phyloP scores from a whole-genome alignment of 2,888 invertebrate species.

The Eilema sororculum region DNA sequence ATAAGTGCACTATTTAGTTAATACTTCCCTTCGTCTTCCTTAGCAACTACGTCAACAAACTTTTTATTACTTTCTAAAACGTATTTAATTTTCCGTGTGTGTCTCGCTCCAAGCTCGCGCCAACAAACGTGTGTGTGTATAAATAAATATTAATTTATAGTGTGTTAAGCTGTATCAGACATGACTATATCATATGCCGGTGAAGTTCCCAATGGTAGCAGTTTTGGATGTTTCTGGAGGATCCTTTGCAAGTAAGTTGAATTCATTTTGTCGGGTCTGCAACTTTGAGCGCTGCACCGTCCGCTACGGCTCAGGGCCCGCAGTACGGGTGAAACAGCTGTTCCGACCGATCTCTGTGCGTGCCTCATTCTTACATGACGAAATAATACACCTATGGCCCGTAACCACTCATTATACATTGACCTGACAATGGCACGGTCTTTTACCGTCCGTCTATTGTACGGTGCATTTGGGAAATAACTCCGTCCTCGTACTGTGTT shows the following conservation, averaged over 20 bases:
- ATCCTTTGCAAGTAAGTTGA: constrained; percentile 93
- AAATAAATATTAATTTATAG: constrained; percentile 80
- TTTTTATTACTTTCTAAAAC: constrained; percentile 84
- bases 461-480: constrained; percentile 61
- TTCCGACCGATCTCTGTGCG: constrained; percentile 57
- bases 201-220: constrained; percentile 96
- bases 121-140: constrained; percentile 83
- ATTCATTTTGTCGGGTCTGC: constrained; percentile 51
- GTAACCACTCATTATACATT: constrained; percentile 57
- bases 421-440: constrained; percentile 67
- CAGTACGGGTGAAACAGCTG: constrained; percentile 70
- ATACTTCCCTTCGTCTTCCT: constrained; percentile 77
- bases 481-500: constrained; percentile 49
- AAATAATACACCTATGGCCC: constrained; percentile 61
- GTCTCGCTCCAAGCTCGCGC: constrained; percentile 78
- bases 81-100: constrained; percentile 84
- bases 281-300: constrained; percentile 52
- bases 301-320: constrained; percentile 41
- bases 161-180: constrained; percentile 71
- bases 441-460: constrained; percentile 59
- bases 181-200: constrained; percentile 97
- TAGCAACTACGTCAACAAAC: constrained; percentile 73
- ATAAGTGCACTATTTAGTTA: constrained; percentile 70
- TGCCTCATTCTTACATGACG: constrained; percentile 60
- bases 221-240: constrained; percentile 97